Evolutionary conservation across 2,113 vertebrate genomes (phyloP), one percentile per base, ranked within the genome.

Genomic region (Lontra canadensis): DNA sequence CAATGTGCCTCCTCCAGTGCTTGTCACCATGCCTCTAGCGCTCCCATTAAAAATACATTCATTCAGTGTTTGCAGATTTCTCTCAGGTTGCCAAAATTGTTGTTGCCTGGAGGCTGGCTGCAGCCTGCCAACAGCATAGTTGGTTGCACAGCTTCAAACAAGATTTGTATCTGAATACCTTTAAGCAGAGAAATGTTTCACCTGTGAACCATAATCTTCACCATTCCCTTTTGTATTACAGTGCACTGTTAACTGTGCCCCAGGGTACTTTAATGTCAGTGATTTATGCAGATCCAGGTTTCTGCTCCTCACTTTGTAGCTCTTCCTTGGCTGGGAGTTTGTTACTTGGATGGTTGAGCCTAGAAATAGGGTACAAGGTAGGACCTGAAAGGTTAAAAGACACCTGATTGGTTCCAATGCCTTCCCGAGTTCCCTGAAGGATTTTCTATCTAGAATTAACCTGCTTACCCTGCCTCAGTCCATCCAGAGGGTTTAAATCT

Each of bases 171-270:
- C 80, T 88, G 52, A 94, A 79, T 63, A 55, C 26, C 63, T 83
- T 52, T 34, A 84, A 67, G 25, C 80, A 90, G 85, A 90, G 85
- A 79, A 89, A 80, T 59, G 63, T n/a, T 47, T 97, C 73, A 47
- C 39, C 36, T 47, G 18, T 49, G 69, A 63, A 3, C 36, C 78
- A 42, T 65, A 84, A 12, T 89, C 12, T 23, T 65, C 34, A 47
- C 61, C 76, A 79, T 49, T 57, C 69, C 42, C 12, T 92, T 95
- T 52, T 81, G n/a, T 69, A 61, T 83, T 39, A 44, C 17, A 76
- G 74, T 0, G 5, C 7, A 42, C 47, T 52, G 4, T 74, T 84
- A 61, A 23, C n/a, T 74, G 65, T 81, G 44, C 15, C 52, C 23
- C 42, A 47, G 23, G 61, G 81, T 65, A 81, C 73, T 18, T 95